These are phyloP conservation scores for Melanotaenia trifasciata DNA, from an alignment of 2,797 vertebrate species.

Conservation along the genomic window DNA sequence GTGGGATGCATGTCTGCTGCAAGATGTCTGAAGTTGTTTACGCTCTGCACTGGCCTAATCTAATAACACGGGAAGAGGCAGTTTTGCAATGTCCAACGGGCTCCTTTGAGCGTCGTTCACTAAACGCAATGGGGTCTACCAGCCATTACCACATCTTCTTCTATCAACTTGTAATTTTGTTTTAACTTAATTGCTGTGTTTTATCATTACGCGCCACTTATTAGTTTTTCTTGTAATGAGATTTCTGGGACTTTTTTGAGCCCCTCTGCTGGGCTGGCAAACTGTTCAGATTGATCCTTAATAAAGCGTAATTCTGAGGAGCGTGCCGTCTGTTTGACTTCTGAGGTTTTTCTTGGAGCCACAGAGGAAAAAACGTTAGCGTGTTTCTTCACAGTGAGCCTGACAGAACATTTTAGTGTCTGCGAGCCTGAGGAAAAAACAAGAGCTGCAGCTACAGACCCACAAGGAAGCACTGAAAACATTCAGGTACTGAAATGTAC, in stretches of 20 bases:
- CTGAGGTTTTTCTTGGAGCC: conserved; percentile 42
- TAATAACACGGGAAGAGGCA: conserved; percentile 79
- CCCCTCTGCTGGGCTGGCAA: conserved; percentile 48
- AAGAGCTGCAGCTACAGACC: conserved; percentile 29
- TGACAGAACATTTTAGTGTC: conserved; percentile 34
- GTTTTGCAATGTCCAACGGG: conserved; percentile 71
- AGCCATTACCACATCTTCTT: conserved; percentile 77
- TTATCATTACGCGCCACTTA: conserved; percentile 73
- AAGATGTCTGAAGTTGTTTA: conserved; percentile 80
- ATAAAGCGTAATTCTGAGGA: conserved; percentile 53
- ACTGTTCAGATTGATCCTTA: conserved; percentile 60
- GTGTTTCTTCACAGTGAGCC: conserved; percentile 28
- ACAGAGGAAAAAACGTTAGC: conserved; percentile 30
- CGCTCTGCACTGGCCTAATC: conserved; percentile 74
- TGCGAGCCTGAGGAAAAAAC: conserved; percentile 36
- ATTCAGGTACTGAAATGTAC: conserved; percentile 40
- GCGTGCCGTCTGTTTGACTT: conserved; percentile 34
- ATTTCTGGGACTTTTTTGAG: conserved; percentile 54
- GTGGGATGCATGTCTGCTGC: conserved; percentile 57
- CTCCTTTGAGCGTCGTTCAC: conserved; percentile 79
- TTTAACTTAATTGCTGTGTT: conserved; percentile 68
- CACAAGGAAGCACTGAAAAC: conserved; percentile 21
- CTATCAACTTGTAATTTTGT: conserved; percentile 77
- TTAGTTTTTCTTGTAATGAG: conserved; percentile 64
- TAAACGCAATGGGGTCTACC: conserved; percentile 64